Evolutionary conservation across 2,797 vertebrate species (phyloP), one percentile per base, ranked within the genome.

Genomic region (Eupleurogrammus muticus): DNA sequence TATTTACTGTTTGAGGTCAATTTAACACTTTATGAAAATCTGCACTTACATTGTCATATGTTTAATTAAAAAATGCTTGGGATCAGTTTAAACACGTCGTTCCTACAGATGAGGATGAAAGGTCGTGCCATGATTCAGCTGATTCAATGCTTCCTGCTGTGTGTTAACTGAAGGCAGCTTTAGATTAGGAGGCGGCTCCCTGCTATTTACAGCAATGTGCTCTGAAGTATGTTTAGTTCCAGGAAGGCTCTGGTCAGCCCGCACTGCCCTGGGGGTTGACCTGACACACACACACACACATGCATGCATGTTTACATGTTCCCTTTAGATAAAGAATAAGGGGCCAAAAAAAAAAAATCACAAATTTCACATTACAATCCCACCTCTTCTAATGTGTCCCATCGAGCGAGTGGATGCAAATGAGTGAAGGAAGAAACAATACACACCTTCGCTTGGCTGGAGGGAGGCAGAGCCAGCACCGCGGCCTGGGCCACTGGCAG

Each of bases 381-480:
- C 9, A 21, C 9, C 40, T 59, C 54, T 8, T 34, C 11, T 2
- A 44, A 61, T 10, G 0, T 35, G n/a, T 51, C 34, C 36, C 13
- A 12, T 44, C 67, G 38, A 13, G 32, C 20, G 13, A 4, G 7
- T 19, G 5, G 0, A 5, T 12, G 14, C 14, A 2, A 51, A 47
- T 10, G 34, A 62, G 34, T 55, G 5, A 13, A 2, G 1, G 5
- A 4, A 34, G 9, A 9, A 42, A 40, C 6, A 23, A 2, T 1
- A 20, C 94, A 94, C 86, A 96, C 97, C 94, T 96, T 94, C 24
- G 95, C 56, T 0, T 92, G 90, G 75, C 91, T 87, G 0, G 91
- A 65, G 0, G 95, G 48, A 0, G 95, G 86, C 75, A 90, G 62
- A 0, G 95, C 79, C 82, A 96, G 93, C 17, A 91, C 94, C 52